A percentile compares a stretch with the other conserved stretches of the same genome.
Evolutionary conservation across 2,888 invertebrate species (phyloP).

Genomic region (Mythimna vitellina): DNA sequence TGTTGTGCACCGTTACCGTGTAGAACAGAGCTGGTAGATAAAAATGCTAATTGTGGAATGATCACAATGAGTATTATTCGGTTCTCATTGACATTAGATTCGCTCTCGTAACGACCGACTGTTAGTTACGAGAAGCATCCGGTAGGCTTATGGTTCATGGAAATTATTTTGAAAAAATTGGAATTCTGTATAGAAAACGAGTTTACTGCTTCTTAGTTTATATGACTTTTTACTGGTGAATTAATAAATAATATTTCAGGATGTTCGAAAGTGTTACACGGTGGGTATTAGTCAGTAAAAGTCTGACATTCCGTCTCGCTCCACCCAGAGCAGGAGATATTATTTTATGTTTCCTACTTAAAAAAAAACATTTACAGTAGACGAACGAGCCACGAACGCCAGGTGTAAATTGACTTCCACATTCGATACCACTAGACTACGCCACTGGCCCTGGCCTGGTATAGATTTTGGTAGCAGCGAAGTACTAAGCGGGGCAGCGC

Average conservation of each 20-base stretch:
- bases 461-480: too few relatives aligned
- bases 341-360: not conserved
- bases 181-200: conserved; percentile 58
- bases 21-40: conserved; percentile 48
- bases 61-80: conserved; percentile 66
- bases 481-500: too few relatives aligned
- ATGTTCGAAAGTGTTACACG: too few relatives aligned
- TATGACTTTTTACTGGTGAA: too few relatives aligned
- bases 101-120: conserved; percentile 69
- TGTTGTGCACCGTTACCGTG: conserved; percentile 56
- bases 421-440: too few relatives aligned
- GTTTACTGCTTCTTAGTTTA: too few relatives aligned
- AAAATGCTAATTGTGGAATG: conserved; percentile 66
- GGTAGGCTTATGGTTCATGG: conserved; percentile 69
- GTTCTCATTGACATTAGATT: conserved; percentile 76
- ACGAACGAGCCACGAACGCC: not conserved
- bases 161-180: conserved; percentile 68
- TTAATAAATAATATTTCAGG: too few relatives aligned
- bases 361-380: not conserved
- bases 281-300: too few relatives aligned
- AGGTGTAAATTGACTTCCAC: not conserved
- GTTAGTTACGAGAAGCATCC: conserved; percentile 79
- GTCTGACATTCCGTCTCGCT: too few relatives aligned
- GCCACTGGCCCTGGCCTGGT: too few relatives aligned
- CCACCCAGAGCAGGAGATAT: too few relatives aligned